These are phyloP conservation scores for Podarcis cretensis DNA, from an alignment of 2,113 vertebrate genomes.

Conservation along the genomic window DNA sequence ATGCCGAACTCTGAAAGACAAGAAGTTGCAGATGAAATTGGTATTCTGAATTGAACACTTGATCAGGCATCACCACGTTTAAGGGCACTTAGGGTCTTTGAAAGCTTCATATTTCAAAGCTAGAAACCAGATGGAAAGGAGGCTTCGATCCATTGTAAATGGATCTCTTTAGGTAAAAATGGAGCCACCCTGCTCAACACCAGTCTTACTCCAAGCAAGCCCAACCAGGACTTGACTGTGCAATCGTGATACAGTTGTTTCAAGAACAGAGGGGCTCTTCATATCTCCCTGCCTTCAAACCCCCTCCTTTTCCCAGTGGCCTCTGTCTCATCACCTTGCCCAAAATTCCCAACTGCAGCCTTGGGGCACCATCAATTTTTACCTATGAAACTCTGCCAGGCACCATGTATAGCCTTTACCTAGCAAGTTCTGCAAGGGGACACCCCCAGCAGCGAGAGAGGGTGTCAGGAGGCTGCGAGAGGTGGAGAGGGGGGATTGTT, in stretches of 20 bases:
- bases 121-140: background rate
- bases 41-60: background rate
- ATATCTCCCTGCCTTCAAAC: background rate
- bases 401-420: too few species aligned
- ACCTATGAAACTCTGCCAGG: background rate
- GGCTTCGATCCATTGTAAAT: background rate
- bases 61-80: background rate
- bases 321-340: background rate
- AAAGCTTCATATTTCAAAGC: background rate
- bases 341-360: background rate
- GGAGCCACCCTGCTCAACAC: background rate
- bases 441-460: too few species aligned
- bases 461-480: too few species aligned
- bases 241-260: background rate
- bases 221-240: background rate
- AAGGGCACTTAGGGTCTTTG: background rate
- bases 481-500: too few species aligned
- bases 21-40: background rate
- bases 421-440: too few species aligned
- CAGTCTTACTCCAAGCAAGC: background rate
- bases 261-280: background rate
- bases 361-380: background rate
- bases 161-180: background rate
- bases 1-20: conserved; percentile 75
- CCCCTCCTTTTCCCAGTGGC: background rate